Conservation (phyloP, 2,888 invertebrate species). For the Hirtodrosophila duncani region DNA sequence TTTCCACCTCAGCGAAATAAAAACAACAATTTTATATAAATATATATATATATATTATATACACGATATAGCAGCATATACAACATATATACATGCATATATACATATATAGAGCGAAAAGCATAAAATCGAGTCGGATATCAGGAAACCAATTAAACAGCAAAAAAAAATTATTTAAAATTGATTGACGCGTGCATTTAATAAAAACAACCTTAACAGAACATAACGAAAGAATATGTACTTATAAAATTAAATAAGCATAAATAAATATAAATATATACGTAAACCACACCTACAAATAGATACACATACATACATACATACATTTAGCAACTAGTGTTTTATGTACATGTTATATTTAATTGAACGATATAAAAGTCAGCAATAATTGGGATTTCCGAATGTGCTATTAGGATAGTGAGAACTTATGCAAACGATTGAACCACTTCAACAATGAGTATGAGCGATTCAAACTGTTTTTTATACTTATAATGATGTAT, state of each 20-base stretch:
- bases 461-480: too few species aligned
- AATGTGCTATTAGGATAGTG: too few species aligned
- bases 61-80: constrained; percentile 37
- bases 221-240: constrained; percentile 32
- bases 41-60: constrained; percentile 33
- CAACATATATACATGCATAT: constrained; percentile 55
- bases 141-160: constrained; percentile 57
- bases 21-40: constrained; percentile 66
- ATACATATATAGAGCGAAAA: constrained; percentile 29
- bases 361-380: constrained; percentile 4
- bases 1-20: constrained; percentile 74
- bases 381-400: constrained; percentile 4
- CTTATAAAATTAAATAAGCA: constrained; percentile 12
- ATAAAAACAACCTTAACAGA: constrained; percentile 29
- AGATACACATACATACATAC: constrained; percentile 31
- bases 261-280: constrained; percentile 19
- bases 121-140: constrained; percentile 47
- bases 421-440: too few species aligned
- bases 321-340: background rate
- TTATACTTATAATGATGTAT: constrained; percentile 23
- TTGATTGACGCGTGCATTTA: constrained; percentile 70
- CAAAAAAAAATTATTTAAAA: constrained; percentile 51
- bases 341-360: background rate
- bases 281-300: too few species aligned
- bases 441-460: too few species aligned